Base-by-base conservation (phyloP, 2,797 vertebrate genomes). In the Danio kyathit region DNA sequence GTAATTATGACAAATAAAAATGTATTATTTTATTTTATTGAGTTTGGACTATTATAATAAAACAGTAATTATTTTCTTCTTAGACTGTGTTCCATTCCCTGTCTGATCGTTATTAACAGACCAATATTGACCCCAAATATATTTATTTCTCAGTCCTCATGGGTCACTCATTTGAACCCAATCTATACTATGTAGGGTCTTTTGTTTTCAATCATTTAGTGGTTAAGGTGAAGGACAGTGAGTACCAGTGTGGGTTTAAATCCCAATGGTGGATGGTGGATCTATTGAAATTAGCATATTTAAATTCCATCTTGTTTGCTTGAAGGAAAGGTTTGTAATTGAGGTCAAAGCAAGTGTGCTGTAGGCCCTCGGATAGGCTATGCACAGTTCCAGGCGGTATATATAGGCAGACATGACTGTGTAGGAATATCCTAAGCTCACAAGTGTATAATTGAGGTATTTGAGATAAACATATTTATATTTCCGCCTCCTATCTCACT, bases 261-360 rank as follows among this genome's bases (percentile, higher is more conserved):
- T 69, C 48, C 4, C 49, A 40, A 6, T 7, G 21, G 16, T 52
- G 66, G 29, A 70, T 16, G 7, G 21, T 51, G 66, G 21, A 70
- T 70, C 16, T 52, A 70, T 40, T 70, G 14, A 70, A 70, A 70
- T 52, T 0, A 70, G 12, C 16, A 40, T 69, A 51, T 70, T 70
- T 40, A 17, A 70, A 52, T 52, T 17, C n/a, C 21, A 38, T 8
- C 14, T 49, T 38, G 8, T 51, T n/a, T 52, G 48, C 14, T 12
- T 52, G 5, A 19, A 67, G 46, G 64, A 48, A 21, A 21, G 19
- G 4, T 19, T 19, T 54, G 13, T 29, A 48, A 48, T 66, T 14
- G 17, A 14, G 43, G 44, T 49, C 65, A 67, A 67, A 67, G 59
- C 29, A 61, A 49, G 46, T 38, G 44, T 48, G 21, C 46, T 1